A percentile compares a stretch with the other conserved stretches of the same genome.
Conservation (phyloP, 2,113 vertebrate species). For the Oostethus manadensis region DNA sequence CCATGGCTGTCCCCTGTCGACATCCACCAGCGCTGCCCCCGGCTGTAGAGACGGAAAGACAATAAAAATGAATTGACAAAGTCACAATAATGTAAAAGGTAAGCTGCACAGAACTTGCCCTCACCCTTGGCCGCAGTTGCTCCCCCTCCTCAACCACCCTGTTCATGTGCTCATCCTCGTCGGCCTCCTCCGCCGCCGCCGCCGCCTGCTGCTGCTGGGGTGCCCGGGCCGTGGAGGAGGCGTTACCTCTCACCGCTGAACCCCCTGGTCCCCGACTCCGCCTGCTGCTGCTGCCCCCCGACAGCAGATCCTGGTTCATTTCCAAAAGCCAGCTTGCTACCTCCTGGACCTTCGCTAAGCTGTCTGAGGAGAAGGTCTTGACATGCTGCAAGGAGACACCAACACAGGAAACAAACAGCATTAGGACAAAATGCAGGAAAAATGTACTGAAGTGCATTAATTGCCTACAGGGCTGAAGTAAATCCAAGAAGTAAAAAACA, state of each 20-base stretch:
- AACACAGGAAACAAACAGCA: neutral
- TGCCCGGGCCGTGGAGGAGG: constrained; percentile 81
- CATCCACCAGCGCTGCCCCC: constrained; percentile 51
- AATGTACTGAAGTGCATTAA: no score
- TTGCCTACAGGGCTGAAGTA: no score
- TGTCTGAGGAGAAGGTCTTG: constrained; percentile 96
- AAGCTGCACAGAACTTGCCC: neutral
- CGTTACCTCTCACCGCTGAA: constrained; percentile 87
- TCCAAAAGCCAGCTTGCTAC: constrained; percentile 99
- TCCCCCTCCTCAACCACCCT: constrained; percentile 84
- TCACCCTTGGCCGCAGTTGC: constrained; percentile 72
- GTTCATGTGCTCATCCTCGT: constrained; percentile 86
- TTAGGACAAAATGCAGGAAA: neutral
- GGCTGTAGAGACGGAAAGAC: constrained; percentile 29
- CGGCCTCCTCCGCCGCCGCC: constrained; percentile 71
- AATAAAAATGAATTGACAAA: neutral
- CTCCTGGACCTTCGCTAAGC: constrained; percentile 99
- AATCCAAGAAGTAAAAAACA: no score
- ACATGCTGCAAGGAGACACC: constrained; percentile 79
- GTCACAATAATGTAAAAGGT: neutral
- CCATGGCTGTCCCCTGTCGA: constrained; percentile 66
- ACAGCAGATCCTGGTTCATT: constrained; percentile 99
- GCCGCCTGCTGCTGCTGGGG: constrained; percentile 89
- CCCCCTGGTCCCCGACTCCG: constrained; percentile 86
- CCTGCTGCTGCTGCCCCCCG: constrained; percentile 95